Base-by-base conservation (phyloP, 2,888 invertebrate species). In the Diploptera punctata region DNA sequence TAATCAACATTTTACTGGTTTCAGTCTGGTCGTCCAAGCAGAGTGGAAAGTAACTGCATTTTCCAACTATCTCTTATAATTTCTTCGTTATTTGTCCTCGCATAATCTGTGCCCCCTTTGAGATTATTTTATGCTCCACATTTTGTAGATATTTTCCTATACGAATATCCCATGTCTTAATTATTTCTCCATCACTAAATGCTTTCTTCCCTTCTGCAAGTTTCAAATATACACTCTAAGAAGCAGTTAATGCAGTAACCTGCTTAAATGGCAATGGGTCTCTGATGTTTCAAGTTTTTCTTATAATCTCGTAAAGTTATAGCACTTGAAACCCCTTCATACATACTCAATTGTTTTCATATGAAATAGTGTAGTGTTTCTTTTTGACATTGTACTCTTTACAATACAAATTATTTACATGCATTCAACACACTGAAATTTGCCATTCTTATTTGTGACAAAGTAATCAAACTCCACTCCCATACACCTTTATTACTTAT, bases 91-190 rank as follows among this genome's bases (percentile, higher is more conserved):
- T n/a, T n/a, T n/a, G n/a, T n/a, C n/a, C n/a, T n/a, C n/a, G n/a
- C n/a, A n/a, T n/a, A 49, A 7, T 49, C 49, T 49, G 7, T n/a
- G n/a, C 49, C n/a, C n/a, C 10, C n/a, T n/a, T 49, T 49, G n/a
- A 49, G 49, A 49, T 49, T 49, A n/a, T 49, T 49, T 49, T 7
- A 49, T 49, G 49, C 18, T 49, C 10, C 49, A 49, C 7, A 49
- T 49, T 49, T 49, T 49, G 49, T 49, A 49, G 49, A 49, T 49
- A 49, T 13, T n/a, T 18, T 49, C 10, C 49, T n/a, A 49, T n/a
- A 49, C 10, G 10, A 49, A 49, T 49, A 13, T 5, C 49, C 7
- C 49, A 49, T 49, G 4, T 49, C 18, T 49, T 49, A 49, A 49
- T n/a, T 49, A n/a, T 49, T 49, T 18, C 49, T 49, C 49, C 49